Evolutionary conservation across 1,140 invertebrate species (phyloP), one percentile per base, ranked within the genome.

Genomic region (Bemisia tabaci): DNA sequence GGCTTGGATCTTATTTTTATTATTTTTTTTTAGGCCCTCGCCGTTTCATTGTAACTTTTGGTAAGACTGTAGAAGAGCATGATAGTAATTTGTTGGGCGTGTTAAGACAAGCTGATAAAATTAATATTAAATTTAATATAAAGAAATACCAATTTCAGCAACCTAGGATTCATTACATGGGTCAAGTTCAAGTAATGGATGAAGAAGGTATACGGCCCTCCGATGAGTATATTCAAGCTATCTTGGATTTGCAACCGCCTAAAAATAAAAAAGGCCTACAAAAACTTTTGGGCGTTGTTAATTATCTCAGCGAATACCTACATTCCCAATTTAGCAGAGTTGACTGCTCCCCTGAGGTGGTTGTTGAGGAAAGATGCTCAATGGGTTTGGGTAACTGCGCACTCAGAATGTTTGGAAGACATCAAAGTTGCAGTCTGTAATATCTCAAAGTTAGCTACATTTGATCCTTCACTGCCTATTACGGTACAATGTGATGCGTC

Each of bases 161-260:
- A 39, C 27, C 48, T 24, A 65, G 67, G 26, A 63, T 77, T 9
- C 70, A 68, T 25, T 76, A 75, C 64, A 69, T 79, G n/a, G 77
- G 77, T 12, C 70, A 74, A 63, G 62, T 72, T 9, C 71, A n/a
- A n/a, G n/a, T n/a, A n/a, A 71, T 81, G 17, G 66, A 70, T 39
- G 62, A 68, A 62, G 67, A 74, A 11, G 74, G 68, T 48, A 75
- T 72, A 65, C 67, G 72, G 67, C 70, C 71, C 65, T 78, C 76
- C 67, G 72, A 72, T 2, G 70, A 72, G 12, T 78, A 78, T 70
- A 66, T 78, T 0, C 65, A 69, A 11, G 75, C 76, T 60, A 75
- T 80, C 23, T 17, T 9, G n/a, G n/a, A 61, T 22, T 61, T 61
- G n/a, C 5, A 61, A 11, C n/a, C 23, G 22, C 5, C 60, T 11